Percentiles rank a stretch among this genome's conserved stretches.
Evolutionary conservation across 2,888 invertebrate species (phyloP).

Genomic region (Epinotia nisella): DNA sequence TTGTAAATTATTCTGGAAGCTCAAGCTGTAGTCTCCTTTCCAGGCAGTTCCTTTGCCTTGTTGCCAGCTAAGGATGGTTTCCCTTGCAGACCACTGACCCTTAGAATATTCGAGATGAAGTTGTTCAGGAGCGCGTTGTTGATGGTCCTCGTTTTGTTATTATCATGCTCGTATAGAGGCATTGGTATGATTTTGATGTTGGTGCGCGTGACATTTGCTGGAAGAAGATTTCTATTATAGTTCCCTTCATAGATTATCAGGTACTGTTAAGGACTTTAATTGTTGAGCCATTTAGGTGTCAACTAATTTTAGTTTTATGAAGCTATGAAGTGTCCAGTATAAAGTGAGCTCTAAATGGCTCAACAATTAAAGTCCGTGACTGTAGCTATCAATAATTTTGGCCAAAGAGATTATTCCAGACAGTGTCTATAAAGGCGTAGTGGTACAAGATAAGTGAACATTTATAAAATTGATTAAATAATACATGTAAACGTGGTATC

Average conservation of each 20-base stretch:
- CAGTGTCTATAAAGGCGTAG: too few species aligned
- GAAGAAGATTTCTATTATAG: neutral
- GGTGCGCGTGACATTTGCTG: slow-evolving; percentile 24
- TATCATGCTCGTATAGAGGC: slow-evolving; percentile 49
- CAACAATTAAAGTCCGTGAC: too few species aligned
- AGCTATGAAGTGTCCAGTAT: too few species aligned
- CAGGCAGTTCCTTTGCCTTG: neutral
- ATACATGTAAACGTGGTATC: too few species aligned
- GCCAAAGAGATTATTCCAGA: too few species aligned
- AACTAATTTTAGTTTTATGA: too few species aligned
- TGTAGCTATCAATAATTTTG: too few species aligned
- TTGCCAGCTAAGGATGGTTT: neutral
- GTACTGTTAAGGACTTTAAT: too few species aligned
- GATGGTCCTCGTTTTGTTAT: slow-evolving; percentile 57
- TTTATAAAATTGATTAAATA: too few species aligned
- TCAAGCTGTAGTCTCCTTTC: neutral
- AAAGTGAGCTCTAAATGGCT: too few species aligned
- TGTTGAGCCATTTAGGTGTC: too few species aligned
- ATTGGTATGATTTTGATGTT: slow-evolving; percentile 55
- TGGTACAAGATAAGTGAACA: too few species aligned
- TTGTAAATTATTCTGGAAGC: neutral
- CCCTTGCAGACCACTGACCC: slow-evolving; percentile 44
- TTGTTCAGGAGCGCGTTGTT: slow-evolving; percentile 62
- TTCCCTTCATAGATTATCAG: neutral
- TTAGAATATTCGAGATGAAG: slow-evolving; percentile 60